phyloP scores from a whole-genome alignment of 2,888 invertebrate genomes.

The Dilophus febrilis region DNA sequence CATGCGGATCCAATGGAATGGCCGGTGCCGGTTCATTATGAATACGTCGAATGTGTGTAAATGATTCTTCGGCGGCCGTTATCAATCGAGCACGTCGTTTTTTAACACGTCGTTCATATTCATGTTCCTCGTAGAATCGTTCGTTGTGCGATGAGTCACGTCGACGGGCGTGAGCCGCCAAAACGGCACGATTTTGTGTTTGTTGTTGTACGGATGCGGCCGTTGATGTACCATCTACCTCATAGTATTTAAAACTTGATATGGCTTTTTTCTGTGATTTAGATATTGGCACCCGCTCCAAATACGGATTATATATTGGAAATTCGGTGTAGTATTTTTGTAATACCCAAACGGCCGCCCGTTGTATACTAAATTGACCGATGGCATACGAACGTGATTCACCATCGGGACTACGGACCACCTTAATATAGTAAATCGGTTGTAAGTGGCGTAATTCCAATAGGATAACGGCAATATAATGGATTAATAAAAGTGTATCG shows the following conservation, averaged over 20 bases:
- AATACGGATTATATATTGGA: slow-evolving; percentile 89
- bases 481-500: slow-evolving; percentile 86
- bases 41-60: slow-evolving; percentile 86
- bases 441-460: slow-evolving; percentile 86
- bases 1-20: slow-evolving; percentile 79
- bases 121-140: slow-evolving; percentile 94
- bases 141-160: slow-evolving; percentile 91
- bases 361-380: slow-evolving; percentile 81
- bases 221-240: slow-evolving; percentile 89
- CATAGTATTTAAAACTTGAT: slow-evolving; percentile 90
- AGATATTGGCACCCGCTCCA: slow-evolving; percentile 77
- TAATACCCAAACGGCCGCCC: slow-evolving; percentile 86
- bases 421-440: slow-evolving; percentile 73
- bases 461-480: slow-evolving; percentile 82
- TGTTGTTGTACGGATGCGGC: slow-evolving; percentile 49
- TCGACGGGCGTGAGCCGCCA: slow-evolving; percentile 63
- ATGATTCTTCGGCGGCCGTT: slow-evolving; percentile 92
- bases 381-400: slow-evolving; percentile 76
- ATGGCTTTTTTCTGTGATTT: slow-evolving; percentile 61
- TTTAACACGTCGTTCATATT: slow-evolving; percentile 81
- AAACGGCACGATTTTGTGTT: slow-evolving; percentile 50
- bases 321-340: slow-evolving; percentile 95
- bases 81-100: slow-evolving; percentile 80
- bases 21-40: slow-evolving; percentile 55
- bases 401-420: slow-evolving; percentile 92